Conservation (phyloP, 2,888 invertebrate species). For the Actias luna region DNA sequence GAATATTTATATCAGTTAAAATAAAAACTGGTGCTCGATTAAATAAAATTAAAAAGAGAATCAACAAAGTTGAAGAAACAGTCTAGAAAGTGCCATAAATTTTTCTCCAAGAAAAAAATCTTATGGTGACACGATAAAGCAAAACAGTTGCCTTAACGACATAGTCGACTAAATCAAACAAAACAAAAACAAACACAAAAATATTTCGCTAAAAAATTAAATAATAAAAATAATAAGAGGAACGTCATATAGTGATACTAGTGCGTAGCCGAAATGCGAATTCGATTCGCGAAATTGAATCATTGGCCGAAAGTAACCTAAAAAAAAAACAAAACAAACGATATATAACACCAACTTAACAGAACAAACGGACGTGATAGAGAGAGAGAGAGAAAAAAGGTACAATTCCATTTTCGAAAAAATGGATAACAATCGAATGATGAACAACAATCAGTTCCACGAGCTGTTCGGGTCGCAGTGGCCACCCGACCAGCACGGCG, state of each 20-base stretch:
- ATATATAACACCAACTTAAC: conserved; percentile 25
- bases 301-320: conserved; percentile 66
- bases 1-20: conserved; percentile 75
- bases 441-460: conserved; percentile 76
- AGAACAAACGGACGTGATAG: too few species aligned
- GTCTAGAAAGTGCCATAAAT: conserved; percentile 63
- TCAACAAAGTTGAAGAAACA: conserved; percentile 69
- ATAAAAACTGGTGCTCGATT: conserved; percentile 21
- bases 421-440: conserved; percentile 45
- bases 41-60: conserved; percentile 24
- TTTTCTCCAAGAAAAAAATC: conserved; percentile 59
- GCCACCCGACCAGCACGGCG: conserved; percentile 77
- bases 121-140: conserved; percentile 50
- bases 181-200: conserved; percentile 39
- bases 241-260: conserved; percentile 63
- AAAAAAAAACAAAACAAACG: conserved; percentile 34
- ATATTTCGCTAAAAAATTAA: conserved; percentile 19
- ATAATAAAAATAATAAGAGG: conserved; percentile 22
- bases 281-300: conserved; percentile 60
- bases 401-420: conserved; percentile 31
- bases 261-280: conserved; percentile 67
- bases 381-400: too few species aligned
- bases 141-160: conserved; percentile 74
- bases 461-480: conserved; percentile 77
- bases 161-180: conserved; percentile 53